Evolutionary conservation across 92 coral and sea anemone species (phyloP).

Genomic region (Umimayanthus kanabou): DNA sequence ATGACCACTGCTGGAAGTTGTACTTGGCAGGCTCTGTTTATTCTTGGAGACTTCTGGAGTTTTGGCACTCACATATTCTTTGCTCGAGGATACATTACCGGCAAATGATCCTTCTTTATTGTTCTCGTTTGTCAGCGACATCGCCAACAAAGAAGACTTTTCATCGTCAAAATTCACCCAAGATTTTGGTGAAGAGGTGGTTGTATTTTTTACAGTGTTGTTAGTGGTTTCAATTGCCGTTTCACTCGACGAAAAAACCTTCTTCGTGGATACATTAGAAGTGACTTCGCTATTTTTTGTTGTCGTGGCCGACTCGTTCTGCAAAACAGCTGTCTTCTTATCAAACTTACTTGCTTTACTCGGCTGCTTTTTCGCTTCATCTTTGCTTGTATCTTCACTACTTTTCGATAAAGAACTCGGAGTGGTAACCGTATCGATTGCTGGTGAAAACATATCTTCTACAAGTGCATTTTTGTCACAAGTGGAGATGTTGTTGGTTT

Average conservation of each 20-base stretch:
- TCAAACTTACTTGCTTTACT: slow-evolving; percentile 12
- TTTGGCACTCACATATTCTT: background rate
- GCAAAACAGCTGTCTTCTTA: slow-evolving; percentile 37
- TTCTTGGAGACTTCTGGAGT: background rate
- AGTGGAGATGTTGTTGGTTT: background rate
- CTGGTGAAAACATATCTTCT: slow-evolving; percentile 39
- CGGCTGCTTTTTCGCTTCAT: slow-evolving; percentile 14
- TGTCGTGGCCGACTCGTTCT: background rate
- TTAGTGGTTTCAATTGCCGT: slow-evolving; percentile 1
- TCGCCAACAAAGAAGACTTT: background rate
- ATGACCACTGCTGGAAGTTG: background rate
- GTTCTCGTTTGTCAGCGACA: background rate
- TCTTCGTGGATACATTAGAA: slow-evolving; percentile 21
- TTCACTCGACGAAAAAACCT: background rate
- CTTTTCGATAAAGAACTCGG: slow-evolving; percentile 3
- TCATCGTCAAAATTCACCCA: slow-evolving; percentile 42
- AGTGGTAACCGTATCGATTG: background rate
- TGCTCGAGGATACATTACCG: background rate
- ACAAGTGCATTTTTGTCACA: slow-evolving; percentile 44
- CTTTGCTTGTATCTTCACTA: background rate
- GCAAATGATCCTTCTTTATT: background rate
- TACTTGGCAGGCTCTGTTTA: background rate
- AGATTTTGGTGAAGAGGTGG: background rate
- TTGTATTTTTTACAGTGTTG: background rate
- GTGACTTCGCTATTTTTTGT: background rate